Evolutionary conservation across 2,888 invertebrate species (phyloP).

Genomic region (Chloroclystis v-ata): DNA sequence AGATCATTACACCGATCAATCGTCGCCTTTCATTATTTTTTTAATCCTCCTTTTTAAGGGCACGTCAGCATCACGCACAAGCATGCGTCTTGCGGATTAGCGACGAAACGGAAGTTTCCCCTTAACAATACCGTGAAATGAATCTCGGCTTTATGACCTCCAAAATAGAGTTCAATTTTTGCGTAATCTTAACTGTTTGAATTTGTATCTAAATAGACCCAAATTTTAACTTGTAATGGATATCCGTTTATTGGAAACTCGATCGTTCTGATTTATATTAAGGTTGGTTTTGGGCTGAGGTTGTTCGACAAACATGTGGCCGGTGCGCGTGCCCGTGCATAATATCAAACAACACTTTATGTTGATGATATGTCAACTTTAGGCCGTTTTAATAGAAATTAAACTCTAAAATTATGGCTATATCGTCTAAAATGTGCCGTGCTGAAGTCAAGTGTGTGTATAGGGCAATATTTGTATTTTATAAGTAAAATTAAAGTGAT

Average conservation of each 20-base stretch:
- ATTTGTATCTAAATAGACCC: slow-evolving; percentile 32
- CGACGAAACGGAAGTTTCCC: slow-evolving; percentile 54
- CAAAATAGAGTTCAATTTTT: slow-evolving; percentile 33
- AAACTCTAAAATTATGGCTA: background rate
- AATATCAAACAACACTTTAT: slow-evolving; percentile 66
- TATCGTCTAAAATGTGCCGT: slow-evolving; percentile 21
- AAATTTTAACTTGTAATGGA: slow-evolving; percentile 28
- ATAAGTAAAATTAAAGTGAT: background rate
- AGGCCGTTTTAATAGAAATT: slow-evolving; percentile 14
- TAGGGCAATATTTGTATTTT: slow-evolving; percentile 8
- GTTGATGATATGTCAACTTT: slow-evolving; percentile 72
- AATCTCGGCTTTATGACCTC: slow-evolving; percentile 45
- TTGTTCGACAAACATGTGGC: slow-evolving; percentile 38
- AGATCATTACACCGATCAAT: slow-evolving; percentile 45
- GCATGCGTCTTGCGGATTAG: slow-evolving; percentile 65
- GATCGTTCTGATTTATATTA: slow-evolving; percentile 29
- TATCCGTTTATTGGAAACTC: slow-evolving; percentile 25
- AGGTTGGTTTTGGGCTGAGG: slow-evolving; percentile 35
- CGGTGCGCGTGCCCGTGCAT: slow-evolving; percentile 69
- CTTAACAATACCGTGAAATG: slow-evolving; percentile 48
- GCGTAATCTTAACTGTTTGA: slow-evolving; percentile 23
- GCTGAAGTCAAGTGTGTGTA: slow-evolving; percentile 40
- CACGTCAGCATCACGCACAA: slow-evolving; percentile 51
- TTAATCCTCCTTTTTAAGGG: slow-evolving; percentile 58
- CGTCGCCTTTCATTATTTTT: slow-evolving; percentile 45